Conservation (phyloP, 2,888 invertebrate genomes). For the Odontocerum albicorne region DNA sequence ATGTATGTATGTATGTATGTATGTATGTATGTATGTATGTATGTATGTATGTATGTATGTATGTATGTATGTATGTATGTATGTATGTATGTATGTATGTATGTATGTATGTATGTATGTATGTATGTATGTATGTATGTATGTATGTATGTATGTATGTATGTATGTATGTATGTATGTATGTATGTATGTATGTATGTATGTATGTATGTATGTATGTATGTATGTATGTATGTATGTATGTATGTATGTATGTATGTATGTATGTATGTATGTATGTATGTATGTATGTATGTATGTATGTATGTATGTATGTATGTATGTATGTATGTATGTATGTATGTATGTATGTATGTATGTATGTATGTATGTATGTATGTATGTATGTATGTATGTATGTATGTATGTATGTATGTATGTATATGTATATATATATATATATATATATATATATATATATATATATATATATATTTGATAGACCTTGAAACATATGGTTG, state of each 20-base stretch:
- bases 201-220: neutral
- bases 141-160: neutral
- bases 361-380: neutral
- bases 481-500: neutral
- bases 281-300: neutral
- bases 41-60: neutral
- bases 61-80: neutral
- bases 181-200: neutral
- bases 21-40: neutral
- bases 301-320: neutral
- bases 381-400: conserved; percentile 1
- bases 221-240: neutral
- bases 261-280: neutral
- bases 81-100: neutral
- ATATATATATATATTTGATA: neutral
- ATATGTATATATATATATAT: conserved; percentile 6
- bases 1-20: neutral
- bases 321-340: neutral
- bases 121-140: neutral
- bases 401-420: conserved; percentile 1
- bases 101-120: neutral
- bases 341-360: neutral
- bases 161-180: neutral
- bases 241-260: neutral
- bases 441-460: conserved; percentile 7